Percentiles rank a stretch among this genome's conserved stretches.
Evolutionary conservation across 2,797 vertebrate genomes (phyloP).

Genomic region (Bradypodion pumilum): DNA sequence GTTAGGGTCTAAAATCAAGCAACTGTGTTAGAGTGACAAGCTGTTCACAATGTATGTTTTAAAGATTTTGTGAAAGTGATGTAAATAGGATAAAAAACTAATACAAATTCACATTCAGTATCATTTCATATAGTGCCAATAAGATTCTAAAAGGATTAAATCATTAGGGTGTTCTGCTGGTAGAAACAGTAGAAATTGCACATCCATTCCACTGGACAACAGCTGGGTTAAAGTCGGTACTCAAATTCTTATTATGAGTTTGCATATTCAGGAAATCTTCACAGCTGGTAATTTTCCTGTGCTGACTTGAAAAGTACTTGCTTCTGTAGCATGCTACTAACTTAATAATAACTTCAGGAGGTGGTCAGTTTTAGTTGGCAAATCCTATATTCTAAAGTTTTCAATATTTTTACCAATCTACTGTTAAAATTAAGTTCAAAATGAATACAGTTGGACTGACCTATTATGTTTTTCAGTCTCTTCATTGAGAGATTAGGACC

Average conservation of each 20-base stretch:
- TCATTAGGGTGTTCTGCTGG: background rate
- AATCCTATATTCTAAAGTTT: background rate
- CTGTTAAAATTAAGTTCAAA: background rate
- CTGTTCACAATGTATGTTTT: background rate
- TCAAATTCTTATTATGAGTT: background rate
- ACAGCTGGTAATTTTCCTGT: background rate
- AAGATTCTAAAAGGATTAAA: constrained; percentile 1
- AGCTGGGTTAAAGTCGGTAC: background rate
- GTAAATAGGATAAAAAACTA: background rate
- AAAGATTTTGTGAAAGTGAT: background rate
- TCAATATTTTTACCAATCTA: constrained; percentile 4
- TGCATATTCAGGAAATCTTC: background rate
- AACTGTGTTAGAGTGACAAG: no score
- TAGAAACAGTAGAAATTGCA: background rate
- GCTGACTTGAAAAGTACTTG: background rate
- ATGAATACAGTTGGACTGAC: background rate
- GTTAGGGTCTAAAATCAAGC: no score
- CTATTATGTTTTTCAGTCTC: background rate
- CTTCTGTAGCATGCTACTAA: background rate
- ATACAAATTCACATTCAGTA: background rate
- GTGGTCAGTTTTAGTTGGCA: background rate
- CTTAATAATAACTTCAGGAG: background rate
- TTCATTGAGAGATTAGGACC: no score
- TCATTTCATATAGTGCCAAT: background rate
- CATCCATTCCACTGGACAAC: background rate